These are phyloP conservation scores for Protodeltote pygarga DNA, from an alignment of 2,888 invertebrate genomes.

Conservation along the genomic window DNA sequence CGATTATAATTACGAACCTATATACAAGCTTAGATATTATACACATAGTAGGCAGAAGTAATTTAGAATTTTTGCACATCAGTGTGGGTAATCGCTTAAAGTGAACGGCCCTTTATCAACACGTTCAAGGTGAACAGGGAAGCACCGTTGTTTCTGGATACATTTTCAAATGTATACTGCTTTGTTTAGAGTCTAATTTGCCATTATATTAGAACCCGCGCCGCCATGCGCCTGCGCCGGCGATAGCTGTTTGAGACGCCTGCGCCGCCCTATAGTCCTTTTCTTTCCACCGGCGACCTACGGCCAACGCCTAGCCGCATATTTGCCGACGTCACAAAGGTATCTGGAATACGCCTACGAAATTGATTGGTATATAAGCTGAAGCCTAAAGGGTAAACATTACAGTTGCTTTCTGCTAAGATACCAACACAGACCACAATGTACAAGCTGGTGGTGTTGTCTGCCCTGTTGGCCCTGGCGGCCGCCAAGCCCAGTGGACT, in stretches of 20 bases:
- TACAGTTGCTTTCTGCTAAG: constrained; percentile 73
- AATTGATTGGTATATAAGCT: constrained; percentile 76
- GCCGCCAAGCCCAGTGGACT: constrained; percentile 78
- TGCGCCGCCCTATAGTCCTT: constrained; percentile 56
- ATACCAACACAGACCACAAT: constrained; percentile 85
- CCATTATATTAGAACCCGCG: constrained; percentile 18
- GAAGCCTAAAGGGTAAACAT: constrained; percentile 57
- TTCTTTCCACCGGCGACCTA: constrained; percentile 63
- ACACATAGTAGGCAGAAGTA: constrained; percentile 12
- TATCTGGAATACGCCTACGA: constrained; percentile 78
- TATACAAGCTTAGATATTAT: constrained; percentile 11
- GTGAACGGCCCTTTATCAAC: constrained; percentile 77
- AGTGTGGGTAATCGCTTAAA: constrained; percentile 44
- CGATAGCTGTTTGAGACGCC: constrained; percentile 31
- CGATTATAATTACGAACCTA: constrained; percentile 26
- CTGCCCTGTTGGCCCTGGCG: constrained; percentile 86
- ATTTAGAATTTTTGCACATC: constrained; percentile 31
- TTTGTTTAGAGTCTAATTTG: constrained; percentile 47
- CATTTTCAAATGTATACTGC: constrained; percentile 56
- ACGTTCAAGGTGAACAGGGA: constrained; percentile 78
- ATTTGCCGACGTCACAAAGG: constrained; percentile 75
- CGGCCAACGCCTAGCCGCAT: constrained; percentile 74
- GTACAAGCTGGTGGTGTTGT: constrained; percentile 88
- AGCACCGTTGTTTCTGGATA: constrained; percentile 51
- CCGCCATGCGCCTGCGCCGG: too few species aligned